phyloP scores from a whole-genome alignment of 2,113 vertebrate genomes.

The Panthera tigris region DNA sequence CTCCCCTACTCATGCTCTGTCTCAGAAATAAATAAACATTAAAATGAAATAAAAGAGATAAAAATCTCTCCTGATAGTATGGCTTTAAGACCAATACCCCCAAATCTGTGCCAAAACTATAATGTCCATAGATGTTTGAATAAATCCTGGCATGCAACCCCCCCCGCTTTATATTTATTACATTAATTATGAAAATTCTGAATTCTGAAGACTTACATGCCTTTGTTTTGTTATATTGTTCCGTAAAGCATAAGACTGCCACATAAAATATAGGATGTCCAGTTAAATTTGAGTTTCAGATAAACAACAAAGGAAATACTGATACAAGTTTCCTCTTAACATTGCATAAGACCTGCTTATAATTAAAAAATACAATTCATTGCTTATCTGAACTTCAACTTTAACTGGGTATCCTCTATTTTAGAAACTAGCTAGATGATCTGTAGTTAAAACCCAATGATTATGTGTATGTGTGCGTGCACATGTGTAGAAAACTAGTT shows the following conservation, averaged over 20 bases:
- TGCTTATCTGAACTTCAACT: not conserved
- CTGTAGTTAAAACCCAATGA: not conserved
- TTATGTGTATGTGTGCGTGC: not conserved
- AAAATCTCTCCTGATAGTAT: not conserved
- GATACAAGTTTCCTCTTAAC: not conserved
- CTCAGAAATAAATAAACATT: too few relatives aligned
- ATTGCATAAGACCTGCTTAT: not conserved
- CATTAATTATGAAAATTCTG: conserved; percentile 48
- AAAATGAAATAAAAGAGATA: not conserved
- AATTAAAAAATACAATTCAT: conserved; percentile 1
- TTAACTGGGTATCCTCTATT: not conserved
- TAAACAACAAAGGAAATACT: conserved; percentile 51
- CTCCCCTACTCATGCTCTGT: too few relatives aligned
- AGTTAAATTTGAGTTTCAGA: conserved; percentile 56
- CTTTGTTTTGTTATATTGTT: not conserved
- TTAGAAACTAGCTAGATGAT: not conserved
- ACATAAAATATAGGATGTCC: conserved; percentile 24
- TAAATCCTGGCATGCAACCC: not conserved
- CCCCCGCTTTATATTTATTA: not conserved
- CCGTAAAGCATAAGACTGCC: conserved; percentile 5
- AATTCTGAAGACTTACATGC: not conserved
- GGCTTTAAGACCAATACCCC: conserved; percentile 23
- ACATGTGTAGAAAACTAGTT: not conserved
- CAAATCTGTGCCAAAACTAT: not conserved
- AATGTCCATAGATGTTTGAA: not conserved